A percentile compares a stretch with the other conserved stretches of the same genome.
Conservation (phyloP, 2,888 invertebrate species). For the Dexiosoma caninum region DNA sequence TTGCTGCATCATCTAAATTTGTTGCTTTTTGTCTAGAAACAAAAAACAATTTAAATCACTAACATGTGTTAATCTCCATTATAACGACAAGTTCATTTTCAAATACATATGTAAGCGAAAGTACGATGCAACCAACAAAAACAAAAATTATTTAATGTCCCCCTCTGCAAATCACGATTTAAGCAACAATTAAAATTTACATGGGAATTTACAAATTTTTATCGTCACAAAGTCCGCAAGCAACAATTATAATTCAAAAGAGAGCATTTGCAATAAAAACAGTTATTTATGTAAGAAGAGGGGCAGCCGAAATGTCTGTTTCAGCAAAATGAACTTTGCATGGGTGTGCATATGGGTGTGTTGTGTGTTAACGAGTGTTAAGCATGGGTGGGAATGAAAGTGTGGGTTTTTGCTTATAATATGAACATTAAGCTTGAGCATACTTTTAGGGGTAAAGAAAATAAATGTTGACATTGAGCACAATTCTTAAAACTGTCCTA, state of each 20-base stretch:
- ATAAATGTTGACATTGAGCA: not conserved
- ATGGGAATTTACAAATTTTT: constrained; percentile 28
- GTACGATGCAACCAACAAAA: not conserved
- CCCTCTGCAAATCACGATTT: constrained; percentile 10
- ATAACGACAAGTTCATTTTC: not conserved
- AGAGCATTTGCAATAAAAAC: not conserved
- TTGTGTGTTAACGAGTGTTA: too few species aligned
- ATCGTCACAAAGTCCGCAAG: constrained; percentile 29
- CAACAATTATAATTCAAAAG: constrained; percentile 25
- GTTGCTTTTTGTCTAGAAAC: not conserved
- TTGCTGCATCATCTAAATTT: too few species aligned
- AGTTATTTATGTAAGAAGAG: constrained; percentile 8
- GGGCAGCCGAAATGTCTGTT: constrained; percentile 19
- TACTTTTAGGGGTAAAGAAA: constrained; percentile 19
- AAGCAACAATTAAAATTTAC: constrained; percentile 13
- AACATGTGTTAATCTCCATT: not conserved
- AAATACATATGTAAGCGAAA: constrained; percentile 8
- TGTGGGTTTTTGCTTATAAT: not conserved
- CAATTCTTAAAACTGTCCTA: not conserved
- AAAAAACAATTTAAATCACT: constrained; percentile 1
- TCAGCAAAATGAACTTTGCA: not conserved
- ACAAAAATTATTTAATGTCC: not conserved
- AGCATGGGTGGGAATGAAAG: not conserved
- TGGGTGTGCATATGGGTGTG: not conserved
- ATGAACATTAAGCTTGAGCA: constrained; percentile 11